Percentiles rank a stretch among this genome's conserved stretches.
Evolutionary conservation across 2,797 vertebrate species (phyloP).

Genomic region (Morelia viridis): DNA sequence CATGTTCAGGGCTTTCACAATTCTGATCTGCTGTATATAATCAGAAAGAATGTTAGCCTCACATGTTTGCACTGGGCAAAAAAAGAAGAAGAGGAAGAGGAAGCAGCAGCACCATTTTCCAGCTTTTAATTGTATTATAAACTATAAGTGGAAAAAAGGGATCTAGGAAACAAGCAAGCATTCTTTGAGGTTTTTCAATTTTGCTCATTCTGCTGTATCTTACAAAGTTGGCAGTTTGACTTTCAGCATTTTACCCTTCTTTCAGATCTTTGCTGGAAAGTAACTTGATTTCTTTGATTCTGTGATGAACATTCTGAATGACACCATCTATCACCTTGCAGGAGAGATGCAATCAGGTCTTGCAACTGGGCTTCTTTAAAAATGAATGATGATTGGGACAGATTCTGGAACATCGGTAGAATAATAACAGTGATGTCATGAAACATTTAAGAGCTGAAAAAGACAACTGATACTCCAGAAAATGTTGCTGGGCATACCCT

Average conservation of each 20-base stretch:
- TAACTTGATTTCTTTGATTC: not conserved
- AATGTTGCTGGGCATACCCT: not conserved
- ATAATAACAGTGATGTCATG: not conserved
- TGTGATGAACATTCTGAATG: slow-evolving; percentile 35
- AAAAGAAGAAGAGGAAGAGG: not conserved
- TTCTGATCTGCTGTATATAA: not conserved
- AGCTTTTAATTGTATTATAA: not conserved
- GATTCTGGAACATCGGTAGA: not conserved
- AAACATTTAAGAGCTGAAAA: not conserved
- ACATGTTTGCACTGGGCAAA: not conserved
- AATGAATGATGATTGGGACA: slow-evolving; percentile 5
- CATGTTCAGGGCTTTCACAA: slow-evolving; percentile 1
- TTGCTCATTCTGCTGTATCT: not conserved
- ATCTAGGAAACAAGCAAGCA: not conserved
- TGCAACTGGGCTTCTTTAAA: not conserved
- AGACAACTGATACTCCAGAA: not conserved
- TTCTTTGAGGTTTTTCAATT: not conserved
- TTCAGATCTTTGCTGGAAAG: not conserved
- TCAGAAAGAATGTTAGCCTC: not conserved
- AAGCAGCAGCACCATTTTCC: not conserved
- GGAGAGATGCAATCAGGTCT: not conserved
- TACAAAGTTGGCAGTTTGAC: slow-evolving; percentile 19
- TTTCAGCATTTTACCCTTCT: not conserved
- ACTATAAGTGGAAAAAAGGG: not conserved
- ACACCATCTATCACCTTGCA: slow-evolving; percentile 11